Base-by-base conservation (phyloP, 2,797 vertebrate species). In the Molothrus ater region DNA sequence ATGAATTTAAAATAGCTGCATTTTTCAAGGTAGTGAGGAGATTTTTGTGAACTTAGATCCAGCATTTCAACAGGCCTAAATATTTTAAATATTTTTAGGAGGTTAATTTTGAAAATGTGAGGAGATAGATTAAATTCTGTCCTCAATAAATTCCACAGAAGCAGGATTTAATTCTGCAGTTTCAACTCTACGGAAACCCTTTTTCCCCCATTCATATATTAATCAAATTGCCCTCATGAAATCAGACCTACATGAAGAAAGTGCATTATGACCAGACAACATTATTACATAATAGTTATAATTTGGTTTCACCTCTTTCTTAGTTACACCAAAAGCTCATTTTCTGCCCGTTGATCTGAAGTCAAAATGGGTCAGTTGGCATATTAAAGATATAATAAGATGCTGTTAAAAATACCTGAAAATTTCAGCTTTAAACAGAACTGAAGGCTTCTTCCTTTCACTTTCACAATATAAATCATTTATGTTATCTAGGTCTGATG, bases 401-500 rank as follows among this genome's bases (percentile, higher is more conserved):
- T 17, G 43, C 38, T 36, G 28, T 95, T 90, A 93, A 89, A 73
- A 68, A 71, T 72, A 91, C 21, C 34, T 82, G 38, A 94, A 92
- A 70, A 63, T 81, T 87, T 80, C 50, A 29, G 10, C 59, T 93
- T 43, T 71, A 57, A 90, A 53, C 25, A 80, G 84, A 85, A 68
- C 78, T 91, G 34, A 59, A 88, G 71, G 31, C 42, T 93, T 91
- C 80, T 90, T 88, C 76, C 43, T 85, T 73, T 70, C 69, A 66
- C 32, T 93, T 93, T 36, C n/a, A 93, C 75, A 92, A 76, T 71
- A 96, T 95, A 94, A 95, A 96, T 97, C 31, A 96, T 90, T 96
- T 94, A 85, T 86, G 32, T 96, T 97, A 94, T 91, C 75, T 86
- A 96, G 76, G 40, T 95, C 82, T 97, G 95, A 95, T 96, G 91